phyloP scores from a whole-genome alignment of 1,140 invertebrate species.

The Magallana ariakensis region DNA sequence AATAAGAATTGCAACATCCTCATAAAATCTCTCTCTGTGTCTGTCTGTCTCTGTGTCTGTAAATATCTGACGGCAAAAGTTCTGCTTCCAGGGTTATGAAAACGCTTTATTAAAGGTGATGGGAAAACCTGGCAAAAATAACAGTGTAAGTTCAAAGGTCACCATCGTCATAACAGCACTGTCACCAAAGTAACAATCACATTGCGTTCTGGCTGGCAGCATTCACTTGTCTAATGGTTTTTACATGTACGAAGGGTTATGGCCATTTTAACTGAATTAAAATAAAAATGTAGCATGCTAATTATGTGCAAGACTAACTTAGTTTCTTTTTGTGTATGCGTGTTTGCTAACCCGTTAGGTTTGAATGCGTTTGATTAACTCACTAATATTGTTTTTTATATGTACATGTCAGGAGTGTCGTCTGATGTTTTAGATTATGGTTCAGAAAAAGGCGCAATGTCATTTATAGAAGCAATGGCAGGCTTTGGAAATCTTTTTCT shows the following conservation, averaged over 20 bases:
- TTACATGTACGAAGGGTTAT: not conserved
- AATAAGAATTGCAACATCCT: too few species aligned
- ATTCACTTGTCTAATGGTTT: constrained; percentile 4
- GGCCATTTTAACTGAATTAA: not conserved
- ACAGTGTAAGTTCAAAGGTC: constrained; percentile 74
- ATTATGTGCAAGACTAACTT: not conserved
- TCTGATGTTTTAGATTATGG: too few species aligned
- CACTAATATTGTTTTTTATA: too few species aligned
- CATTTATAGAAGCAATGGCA: too few species aligned
- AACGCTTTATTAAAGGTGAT: constrained; percentile 79
- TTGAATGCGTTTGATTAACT: too few species aligned
- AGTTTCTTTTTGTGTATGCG: too few species aligned
- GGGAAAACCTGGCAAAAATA: constrained; percentile 78
- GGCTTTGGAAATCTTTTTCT: too few species aligned
- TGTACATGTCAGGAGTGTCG: too few species aligned
- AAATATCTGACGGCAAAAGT: not conserved
- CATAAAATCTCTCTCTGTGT: not conserved
- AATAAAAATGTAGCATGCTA: not conserved
- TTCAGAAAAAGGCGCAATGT: too few species aligned
- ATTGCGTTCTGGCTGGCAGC: not conserved
- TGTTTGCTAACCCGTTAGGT: too few species aligned
- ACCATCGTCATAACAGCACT: constrained; percentile 50
- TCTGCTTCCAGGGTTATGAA: constrained; percentile 88
- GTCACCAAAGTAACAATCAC: constrained; percentile 52
- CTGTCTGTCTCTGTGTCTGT: constrained; percentile 14